A percentile compares a stretch with the other conserved stretches of the same genome.
Conservation (phyloP, 2,113 vertebrate species). For the Ibidorhyncha struthersii region DNA sequence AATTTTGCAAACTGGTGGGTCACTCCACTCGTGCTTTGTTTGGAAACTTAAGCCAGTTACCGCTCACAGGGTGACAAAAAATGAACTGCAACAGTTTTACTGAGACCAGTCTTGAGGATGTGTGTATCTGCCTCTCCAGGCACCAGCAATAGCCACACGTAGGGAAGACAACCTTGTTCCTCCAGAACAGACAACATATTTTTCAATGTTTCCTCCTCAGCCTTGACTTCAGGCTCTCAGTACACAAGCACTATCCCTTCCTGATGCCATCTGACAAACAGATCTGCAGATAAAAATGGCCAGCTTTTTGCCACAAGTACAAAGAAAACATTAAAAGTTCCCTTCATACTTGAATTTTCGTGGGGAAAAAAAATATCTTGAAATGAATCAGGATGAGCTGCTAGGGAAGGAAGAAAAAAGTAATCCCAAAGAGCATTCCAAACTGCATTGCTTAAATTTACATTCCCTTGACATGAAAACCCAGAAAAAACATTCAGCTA, state of each 20-base stretch:
- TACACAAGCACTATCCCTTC: neutral
- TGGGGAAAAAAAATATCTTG: neutral
- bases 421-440: neutral
- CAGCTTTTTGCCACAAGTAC: neutral
- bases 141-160: neutral
- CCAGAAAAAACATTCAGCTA: conserved; percentile 8
- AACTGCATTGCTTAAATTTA: conserved; percentile 45
- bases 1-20: neutral
- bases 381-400: neutral
- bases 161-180: neutral
- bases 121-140: neutral
- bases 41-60: neutral
- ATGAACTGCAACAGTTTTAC: neutral
- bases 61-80: neutral
- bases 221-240: neutral
- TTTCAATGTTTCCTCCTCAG: neutral
- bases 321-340: neutral
- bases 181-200: neutral
- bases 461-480: conserved; percentile 57
- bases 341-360: neutral
- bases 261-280: neutral
- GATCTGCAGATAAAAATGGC: neutral
- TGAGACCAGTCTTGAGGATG: neutral
- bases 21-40: neutral
- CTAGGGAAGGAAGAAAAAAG: neutral